Evolutionary conservation across 2,888 invertebrate species (phyloP).

Genomic region (Leptinotarsa tumamoca): DNA sequence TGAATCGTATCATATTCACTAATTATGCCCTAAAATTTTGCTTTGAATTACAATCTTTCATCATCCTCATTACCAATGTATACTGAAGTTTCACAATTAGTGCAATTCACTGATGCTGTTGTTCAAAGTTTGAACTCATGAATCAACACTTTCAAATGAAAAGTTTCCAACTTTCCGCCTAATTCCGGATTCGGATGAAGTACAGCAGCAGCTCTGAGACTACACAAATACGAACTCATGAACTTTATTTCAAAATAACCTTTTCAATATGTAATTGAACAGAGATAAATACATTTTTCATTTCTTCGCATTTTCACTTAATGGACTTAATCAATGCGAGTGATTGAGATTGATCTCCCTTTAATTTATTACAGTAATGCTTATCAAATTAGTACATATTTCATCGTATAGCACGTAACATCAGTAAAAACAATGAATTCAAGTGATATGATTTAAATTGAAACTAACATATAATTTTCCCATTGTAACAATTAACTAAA

Average conservation of each 20-base stretch:
- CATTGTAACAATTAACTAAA: too few species aligned
- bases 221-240: background rate
- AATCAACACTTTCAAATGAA: background rate
- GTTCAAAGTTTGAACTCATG: background rate
- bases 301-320: background rate
- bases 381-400: background rate
- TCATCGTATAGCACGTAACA: too few species aligned
- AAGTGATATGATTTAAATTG: too few species aligned
- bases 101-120: background rate
- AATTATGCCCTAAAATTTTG: background rate
- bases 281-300: background rate
- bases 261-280: background rate
- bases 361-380: background rate
- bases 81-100: background rate
- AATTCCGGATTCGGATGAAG: slow-evolving; percentile 3
- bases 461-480: too few species aligned
- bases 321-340: background rate
- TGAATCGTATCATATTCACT: background rate
- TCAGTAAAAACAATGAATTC: too few species aligned
- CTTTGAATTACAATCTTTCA: background rate
- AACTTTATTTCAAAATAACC: background rate
- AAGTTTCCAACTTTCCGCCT: slow-evolving; percentile 1
- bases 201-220: background rate
- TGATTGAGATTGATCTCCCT: background rate
- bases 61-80: background rate